A percentile compares a stretch with the other conserved stretches of the same genome.
Conservation (phyloP, 1,140 invertebrate genomes). For the Macrobrachium rosenbergii region DNA sequence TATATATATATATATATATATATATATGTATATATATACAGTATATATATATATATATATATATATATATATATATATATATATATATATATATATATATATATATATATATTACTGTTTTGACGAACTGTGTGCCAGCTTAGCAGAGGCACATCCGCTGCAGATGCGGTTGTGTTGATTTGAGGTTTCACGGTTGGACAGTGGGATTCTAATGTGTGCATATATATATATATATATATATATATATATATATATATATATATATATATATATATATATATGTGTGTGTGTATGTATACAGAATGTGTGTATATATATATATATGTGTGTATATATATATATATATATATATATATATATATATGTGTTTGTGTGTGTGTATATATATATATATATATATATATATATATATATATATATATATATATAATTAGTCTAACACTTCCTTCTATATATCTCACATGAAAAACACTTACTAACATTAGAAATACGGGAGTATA, state of each 20-base stretch:
- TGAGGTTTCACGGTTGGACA: too few species aligned
- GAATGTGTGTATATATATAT: neutral
- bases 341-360: neutral
- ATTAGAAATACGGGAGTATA: neutral
- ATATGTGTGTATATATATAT: neutral
- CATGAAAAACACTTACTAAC: neutral
- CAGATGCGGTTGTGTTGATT: too few species aligned
- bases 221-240: too few species aligned
- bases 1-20: too few species aligned
- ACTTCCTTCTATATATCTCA: neutral
- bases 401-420: conserved; percentile 22
- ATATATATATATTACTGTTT: too few species aligned
- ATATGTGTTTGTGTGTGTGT: conserved; percentile 14
- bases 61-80: too few species aligned
- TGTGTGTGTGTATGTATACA: neutral
- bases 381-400: conserved; percentile 39
- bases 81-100: conserved; percentile 7
- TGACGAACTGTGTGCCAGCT: too few species aligned
- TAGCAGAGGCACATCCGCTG: too few species aligned
- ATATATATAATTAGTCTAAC: neutral
- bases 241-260: conserved; percentile 11
- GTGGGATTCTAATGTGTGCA: too few species aligned
- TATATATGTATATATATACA: conserved; percentile 10
- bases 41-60: conserved; percentile 10
- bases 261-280: conserved; percentile 2